phyloP scores from a whole-genome alignment of 2,113 vertebrate species.

The Crocuta crocuta region DNA sequence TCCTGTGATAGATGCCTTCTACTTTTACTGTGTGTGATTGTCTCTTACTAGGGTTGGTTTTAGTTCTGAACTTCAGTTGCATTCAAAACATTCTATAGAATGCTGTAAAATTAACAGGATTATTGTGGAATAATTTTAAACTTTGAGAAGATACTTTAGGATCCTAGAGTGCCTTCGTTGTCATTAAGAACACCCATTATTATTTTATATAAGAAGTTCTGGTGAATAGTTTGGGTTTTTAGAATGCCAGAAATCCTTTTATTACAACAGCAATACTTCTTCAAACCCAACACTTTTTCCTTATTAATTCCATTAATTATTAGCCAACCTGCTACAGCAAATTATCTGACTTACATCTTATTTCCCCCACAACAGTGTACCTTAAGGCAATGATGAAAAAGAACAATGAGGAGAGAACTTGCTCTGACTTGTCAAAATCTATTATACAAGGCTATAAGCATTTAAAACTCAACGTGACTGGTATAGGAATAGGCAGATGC shows the following conservation, averaged over 20 bases:
- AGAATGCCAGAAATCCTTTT: neutral
- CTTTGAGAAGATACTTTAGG: neutral
- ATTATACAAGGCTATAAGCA: neutral
- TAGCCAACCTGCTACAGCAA: neutral
- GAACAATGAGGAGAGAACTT: neutral
- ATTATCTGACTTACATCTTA: neutral
- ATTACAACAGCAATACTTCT: neutral
- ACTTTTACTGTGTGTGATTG: neutral
- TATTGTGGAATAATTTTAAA: neutral
- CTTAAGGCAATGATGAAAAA: neutral
- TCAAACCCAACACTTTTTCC: neutral
- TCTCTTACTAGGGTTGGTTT: neutral
- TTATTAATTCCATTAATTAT: neutral
- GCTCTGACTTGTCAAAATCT: neutral
- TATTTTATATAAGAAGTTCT: neutral
- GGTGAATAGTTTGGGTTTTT: neutral
- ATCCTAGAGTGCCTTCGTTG: neutral
- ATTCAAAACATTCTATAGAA: neutral
- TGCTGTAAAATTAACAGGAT: neutral
- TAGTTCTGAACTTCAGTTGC: conserved; percentile 27
- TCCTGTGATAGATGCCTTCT: neutral
- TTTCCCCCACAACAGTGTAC: neutral
- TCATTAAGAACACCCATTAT: neutral
- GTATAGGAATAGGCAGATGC: neutral
- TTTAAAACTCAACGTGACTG: neutral